A percentile compares a stretch with the other conserved stretches of the same genome.
Evolutionary conservation across 2,113 vertebrate species (phyloP).

Genomic region (Brevimyrus niger): DNA sequence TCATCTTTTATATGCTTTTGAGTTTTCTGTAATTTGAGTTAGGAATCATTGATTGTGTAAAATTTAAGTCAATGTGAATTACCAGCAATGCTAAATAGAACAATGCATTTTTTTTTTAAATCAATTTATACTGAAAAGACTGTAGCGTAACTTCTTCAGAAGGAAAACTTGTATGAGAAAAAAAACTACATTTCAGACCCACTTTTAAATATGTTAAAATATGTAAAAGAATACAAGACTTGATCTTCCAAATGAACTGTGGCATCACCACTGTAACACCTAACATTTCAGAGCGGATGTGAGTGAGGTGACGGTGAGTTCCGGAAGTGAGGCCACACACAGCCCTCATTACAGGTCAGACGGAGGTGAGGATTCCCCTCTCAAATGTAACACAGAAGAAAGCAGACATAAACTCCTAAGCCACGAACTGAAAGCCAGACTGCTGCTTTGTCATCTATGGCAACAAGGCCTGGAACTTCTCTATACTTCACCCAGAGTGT

Average conservation of each 20-base stretch:
- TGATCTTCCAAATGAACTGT: neutral
- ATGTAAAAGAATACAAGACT: neutral
- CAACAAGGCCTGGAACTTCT: neutral
- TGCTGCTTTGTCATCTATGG: neutral
- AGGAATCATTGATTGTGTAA: neutral
- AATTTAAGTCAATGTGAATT: neutral
- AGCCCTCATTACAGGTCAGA: neutral
- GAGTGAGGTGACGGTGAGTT: neutral
- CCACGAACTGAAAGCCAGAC: neutral
- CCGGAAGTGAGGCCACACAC: neutral
- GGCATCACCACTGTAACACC: neutral
- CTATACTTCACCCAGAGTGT: neutral
- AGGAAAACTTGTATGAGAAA: neutral
- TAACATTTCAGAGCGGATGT: conserved; percentile 4
- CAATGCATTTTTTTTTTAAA: neutral
- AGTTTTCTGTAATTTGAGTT: neutral
- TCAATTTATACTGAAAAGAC: neutral
- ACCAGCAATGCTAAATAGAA: neutral
- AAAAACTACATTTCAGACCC: neutral
- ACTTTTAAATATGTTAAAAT: neutral
- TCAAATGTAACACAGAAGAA: neutral
- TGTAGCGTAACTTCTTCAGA: neutral
- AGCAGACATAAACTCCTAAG: neutral
- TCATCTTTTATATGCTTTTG: neutral
- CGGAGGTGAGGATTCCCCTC: neutral